These are phyloP conservation scores for Araneus ventricosus DNA, from an alignment of 1,140 invertebrate species.

Conservation along the genomic window DNA sequence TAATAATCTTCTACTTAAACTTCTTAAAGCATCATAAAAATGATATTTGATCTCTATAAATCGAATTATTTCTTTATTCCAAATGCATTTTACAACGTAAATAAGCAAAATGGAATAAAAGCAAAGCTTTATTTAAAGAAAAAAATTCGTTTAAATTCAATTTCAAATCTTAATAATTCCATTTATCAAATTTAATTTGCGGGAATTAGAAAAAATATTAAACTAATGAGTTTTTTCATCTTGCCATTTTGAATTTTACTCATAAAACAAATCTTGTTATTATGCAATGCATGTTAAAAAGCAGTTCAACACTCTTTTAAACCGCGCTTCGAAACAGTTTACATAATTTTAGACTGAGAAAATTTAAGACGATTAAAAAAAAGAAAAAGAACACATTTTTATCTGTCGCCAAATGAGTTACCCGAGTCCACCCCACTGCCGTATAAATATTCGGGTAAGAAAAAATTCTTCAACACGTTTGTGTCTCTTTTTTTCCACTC, in stretches of 20 bases:
- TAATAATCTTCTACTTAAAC: too few relatives aligned
- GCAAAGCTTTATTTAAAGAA: neutral
- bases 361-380: neutral
- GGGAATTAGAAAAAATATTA: neutral
- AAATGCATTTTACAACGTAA: neutral
- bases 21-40: too few relatives aligned
- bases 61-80: neutral
- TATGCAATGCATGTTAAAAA: neutral
- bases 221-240: neutral
- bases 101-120: neutral
- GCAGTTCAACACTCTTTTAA: neutral
- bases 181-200: neutral
- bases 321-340: neutral
- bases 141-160: neutral
- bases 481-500: neutral
- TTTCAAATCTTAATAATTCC: neutral
- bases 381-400: neutral
- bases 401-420: neutral
- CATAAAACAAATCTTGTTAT: neutral
- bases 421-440: neutral
- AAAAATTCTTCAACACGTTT: conserved; percentile 14
- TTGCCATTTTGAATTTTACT: neutral
- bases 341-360: conserved; percentile 13
- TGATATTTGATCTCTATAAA: too few relatives aligned
- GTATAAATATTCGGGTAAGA: neutral